Base-by-base conservation (phyloP, 2,797 vertebrate species). In the Cyclura pinguis region DNA sequence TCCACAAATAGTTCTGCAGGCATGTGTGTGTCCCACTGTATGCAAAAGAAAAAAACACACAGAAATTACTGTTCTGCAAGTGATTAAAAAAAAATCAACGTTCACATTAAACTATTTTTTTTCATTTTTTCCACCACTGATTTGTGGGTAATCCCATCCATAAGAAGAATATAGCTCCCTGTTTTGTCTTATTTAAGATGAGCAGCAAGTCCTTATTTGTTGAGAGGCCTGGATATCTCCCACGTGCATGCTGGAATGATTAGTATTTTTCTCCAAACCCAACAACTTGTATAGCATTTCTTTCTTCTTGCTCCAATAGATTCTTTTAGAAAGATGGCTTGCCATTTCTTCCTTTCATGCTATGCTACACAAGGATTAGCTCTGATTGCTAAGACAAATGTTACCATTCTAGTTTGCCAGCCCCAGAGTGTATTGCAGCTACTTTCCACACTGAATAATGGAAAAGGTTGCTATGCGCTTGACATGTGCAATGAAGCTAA, bases 381-480 rank as follows among this genome's bases (percentile, higher is more conserved):
- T 88, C 9, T 32, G 20, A 52, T 57, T 27, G n/a, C 83, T 80
- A 89, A 85, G 62, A 80, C n/a, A 69, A 89, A 69, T 80, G 83
- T 67, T 57, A 76, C 32, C 16, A 50, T 78, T 84, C 72, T 4
- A 67, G 22, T 78, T 84, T 78, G 42, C 32, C 32, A 52, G 55
- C 1, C 22, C 10, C 20, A 5, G 20, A 80, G 13, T 29, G 18
- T 7, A 64, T 62, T 62, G 55, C 55, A 47, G 62, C 35, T 86
- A 77, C 42, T 84, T 89, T 24, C 22, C 64, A 5, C 20, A 52
- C 32, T 89, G 72, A 76, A 77, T 84, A 76, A 84, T 84, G 73
- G 47, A 12, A 64, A 16, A 16, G 29, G 62, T 55, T 80, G 62
- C 84, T 35, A 16, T 69, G 29, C 35, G 29, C 24, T 42, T 86